These are phyloP conservation scores for Sphaerophoria rueppellii DNA, from an alignment of 2,888 invertebrate species.

Conservation along the genomic window DNA sequence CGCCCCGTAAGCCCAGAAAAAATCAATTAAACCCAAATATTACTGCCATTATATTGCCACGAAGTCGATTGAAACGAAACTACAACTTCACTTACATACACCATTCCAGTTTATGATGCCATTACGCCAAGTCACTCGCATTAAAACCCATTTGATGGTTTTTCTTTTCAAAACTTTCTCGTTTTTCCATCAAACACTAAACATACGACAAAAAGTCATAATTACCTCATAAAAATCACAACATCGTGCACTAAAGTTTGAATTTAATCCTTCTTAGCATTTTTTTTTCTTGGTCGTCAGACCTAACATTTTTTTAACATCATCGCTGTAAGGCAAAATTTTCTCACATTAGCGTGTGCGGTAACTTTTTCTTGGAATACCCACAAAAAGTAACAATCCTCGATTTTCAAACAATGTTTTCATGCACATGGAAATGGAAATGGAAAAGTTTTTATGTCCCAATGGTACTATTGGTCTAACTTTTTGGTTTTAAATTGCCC, in stretches of 20 bases:
- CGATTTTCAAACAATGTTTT: background rate
- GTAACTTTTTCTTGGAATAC: background rate
- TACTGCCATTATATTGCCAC: too few relatives aligned
- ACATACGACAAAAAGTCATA: background rate
- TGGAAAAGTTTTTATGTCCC: background rate
- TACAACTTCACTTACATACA: too few relatives aligned
- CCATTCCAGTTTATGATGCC: too few relatives aligned
- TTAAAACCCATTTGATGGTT: too few relatives aligned
- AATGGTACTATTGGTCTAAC: background rate
- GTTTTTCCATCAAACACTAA: constrained; percentile 24
- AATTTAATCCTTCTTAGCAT: background rate
- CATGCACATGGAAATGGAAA: background rate
- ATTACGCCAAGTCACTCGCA: too few relatives aligned
- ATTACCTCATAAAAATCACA: constrained; percentile 46
- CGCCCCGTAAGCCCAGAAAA: too few relatives aligned
- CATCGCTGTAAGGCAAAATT: constrained; percentile 19
- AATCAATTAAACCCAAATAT: too few relatives aligned
- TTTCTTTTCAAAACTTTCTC: background rate
- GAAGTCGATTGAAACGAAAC: too few relatives aligned
- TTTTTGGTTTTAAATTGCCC: constrained; percentile 10
- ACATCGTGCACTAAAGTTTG: constrained; percentile 24
- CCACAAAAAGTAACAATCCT: background rate
- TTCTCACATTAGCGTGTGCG: constrained; percentile 30
- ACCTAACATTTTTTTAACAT: constrained; percentile 12
- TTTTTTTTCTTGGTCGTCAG: background rate